Percentiles rank a stretch among this genome's conserved stretches.
These are phyloP conservation scores for Phengaris alcon DNA, from an alignment of 2,888 invertebrate genomes.

Conservation along the genomic window DNA sequence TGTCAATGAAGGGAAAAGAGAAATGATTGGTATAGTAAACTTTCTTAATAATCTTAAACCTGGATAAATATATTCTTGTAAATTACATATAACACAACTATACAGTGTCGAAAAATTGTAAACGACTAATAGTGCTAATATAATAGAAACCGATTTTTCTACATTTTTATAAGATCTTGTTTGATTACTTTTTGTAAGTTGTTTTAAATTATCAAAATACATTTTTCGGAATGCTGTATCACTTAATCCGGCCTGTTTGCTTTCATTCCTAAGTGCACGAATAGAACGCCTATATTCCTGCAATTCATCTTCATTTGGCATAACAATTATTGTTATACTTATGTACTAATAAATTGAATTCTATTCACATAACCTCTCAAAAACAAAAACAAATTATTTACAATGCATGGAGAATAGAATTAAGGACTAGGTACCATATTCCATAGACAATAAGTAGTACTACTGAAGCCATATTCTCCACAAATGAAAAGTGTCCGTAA, in stretches of 20 bases:
- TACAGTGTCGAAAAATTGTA: conserved; percentile 82
- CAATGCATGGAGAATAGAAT: too few species aligned
- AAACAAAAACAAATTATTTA: too few species aligned
- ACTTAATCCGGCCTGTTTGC: conserved; percentile 78
- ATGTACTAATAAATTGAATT: too few species aligned
- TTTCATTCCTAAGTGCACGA: conserved; percentile 78
- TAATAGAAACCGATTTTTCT: conserved; percentile 11
- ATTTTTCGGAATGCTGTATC: conserved; percentile 82
- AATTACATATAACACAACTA: conserved; percentile 83
- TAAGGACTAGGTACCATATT: too few species aligned
- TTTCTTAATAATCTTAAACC: conserved; percentile 85
- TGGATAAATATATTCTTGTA: conserved; percentile 90
- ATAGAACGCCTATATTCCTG: conserved; percentile 76
- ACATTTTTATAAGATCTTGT: conserved; percentile 35
- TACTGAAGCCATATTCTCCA: too few species aligned
- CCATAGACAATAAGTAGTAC: too few species aligned
- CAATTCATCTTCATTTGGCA: conserved; percentile 49
- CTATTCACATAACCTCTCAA: too few species aligned
- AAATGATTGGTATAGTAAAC: conserved; percentile 87
- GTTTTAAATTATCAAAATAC: conserved; percentile 68
- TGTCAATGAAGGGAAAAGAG: conserved; percentile 84
- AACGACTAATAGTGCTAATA: conserved; percentile 45
- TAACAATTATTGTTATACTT: conserved; percentile 32
- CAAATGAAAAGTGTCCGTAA: too few species aligned
- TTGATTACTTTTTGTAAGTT: conserved; percentile 49